Evolutionary conservation across 2,888 invertebrate genomes (phyloP).

Genomic region (Limulus polyphemus): DNA sequence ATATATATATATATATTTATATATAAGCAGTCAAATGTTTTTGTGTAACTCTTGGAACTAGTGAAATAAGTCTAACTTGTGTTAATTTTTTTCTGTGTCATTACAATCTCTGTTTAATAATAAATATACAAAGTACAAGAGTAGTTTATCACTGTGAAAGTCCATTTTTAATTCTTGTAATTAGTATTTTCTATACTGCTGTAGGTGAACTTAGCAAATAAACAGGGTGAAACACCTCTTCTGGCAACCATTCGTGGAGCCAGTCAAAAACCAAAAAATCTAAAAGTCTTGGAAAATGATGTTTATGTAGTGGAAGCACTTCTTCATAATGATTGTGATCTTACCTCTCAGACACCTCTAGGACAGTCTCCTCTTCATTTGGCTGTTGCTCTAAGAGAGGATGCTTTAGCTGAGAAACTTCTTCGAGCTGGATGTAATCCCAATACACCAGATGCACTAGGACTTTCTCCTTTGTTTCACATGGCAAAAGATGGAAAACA

Average conservation of each 20-base stretch:
- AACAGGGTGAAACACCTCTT: conserved; percentile 21
- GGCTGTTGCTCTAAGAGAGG: conserved; percentile 25
- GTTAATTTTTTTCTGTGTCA: too few species aligned
- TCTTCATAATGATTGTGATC: conserved; percentile 20
- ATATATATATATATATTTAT: too few species aligned
- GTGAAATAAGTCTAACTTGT: too few species aligned
- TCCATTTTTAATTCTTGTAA: neutral
- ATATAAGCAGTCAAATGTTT: too few species aligned
- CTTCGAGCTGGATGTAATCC: conserved; percentile 27
- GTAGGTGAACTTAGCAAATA: conserved; percentile 17
- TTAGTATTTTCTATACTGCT: too few species aligned
- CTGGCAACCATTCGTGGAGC: conserved; percentile 5
- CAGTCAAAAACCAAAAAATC: neutral
- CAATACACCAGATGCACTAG: conserved; percentile 24
- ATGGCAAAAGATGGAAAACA: conserved; percentile 17
- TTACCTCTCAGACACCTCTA: conserved; percentile 20
- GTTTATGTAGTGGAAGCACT: conserved; percentile 6
- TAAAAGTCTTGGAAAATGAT: neutral
- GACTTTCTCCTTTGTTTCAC: conserved; percentile 30
- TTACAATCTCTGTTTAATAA: too few species aligned
- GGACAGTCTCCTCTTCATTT: conserved; percentile 29
- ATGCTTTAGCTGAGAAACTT: conserved; percentile 21
- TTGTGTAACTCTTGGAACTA: too few species aligned
- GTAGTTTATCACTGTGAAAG: neutral
- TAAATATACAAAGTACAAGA: neutral